Base-by-base conservation (phyloP, 2,888 invertebrate species). In the Crioceris asparagi region DNA sequence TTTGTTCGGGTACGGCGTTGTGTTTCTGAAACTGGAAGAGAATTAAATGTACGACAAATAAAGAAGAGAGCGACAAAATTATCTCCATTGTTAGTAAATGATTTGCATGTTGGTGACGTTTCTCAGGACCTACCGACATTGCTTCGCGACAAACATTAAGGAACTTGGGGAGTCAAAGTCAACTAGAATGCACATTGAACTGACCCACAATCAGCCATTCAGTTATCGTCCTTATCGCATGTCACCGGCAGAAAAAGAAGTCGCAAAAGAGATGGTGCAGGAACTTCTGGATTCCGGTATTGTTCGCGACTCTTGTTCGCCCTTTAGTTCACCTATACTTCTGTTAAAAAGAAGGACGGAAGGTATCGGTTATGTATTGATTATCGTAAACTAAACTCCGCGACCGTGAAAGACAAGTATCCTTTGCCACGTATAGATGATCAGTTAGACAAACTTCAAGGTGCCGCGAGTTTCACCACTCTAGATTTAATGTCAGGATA, bases 171-270 rank as follows among this genome's bases (percentile, higher is more conserved):
- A 41, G 30, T 39, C 47, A n/a, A 47, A 43, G 36, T 36, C 45
- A 17, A 34, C 41, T 10, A 15, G 34, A 15, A 40, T 45, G 39
- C 29, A 39, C 19, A 49, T 49, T 21, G 17, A 11, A 6, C 35
- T 49, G 10, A 21, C 23, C 2, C 41, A 49, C 5, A 32, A 49
- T 21, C 40, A 36, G 18, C 47, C 47, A 14, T 49, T 49, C 21
- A 34, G 35, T n/a, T 48, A 40, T 29, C 21, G 47, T 8, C 49
- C 49, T n/a, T 48, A 49, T 25, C 18, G 47, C 23, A 49, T 49
- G 48, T 32, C 48, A 12, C 32, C 12, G 29, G 14, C 35, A 8
- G 47, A 49, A 25, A 40, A 47, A 31, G 36, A 44, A 10, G 18
- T 29, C 7, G 43, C 48, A 5, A 38, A 40, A 33, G 38, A 41